Conservation (phyloP, 2,797 vertebrate species). For the Bradypodion pumilum region DNA sequence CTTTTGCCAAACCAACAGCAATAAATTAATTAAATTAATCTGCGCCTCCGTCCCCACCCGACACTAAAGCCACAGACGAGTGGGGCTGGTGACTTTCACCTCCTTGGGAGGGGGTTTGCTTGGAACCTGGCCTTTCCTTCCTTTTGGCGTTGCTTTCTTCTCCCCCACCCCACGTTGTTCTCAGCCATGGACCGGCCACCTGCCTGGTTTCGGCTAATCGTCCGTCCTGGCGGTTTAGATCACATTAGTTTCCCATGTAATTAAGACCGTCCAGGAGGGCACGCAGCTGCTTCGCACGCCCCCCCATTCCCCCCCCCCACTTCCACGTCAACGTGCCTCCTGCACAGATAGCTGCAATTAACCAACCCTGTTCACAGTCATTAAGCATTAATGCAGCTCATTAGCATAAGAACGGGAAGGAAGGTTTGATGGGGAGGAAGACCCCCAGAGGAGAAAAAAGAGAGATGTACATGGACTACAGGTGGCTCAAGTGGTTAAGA, state of each 20-base stretch:
- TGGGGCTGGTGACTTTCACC: slow-evolving; percentile 57
- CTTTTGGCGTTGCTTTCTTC: background rate
- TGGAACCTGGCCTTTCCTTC: slow-evolving; percentile 59
- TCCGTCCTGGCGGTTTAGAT: slow-evolving; percentile 75
- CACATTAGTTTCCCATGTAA: slow-evolving; percentile 77
- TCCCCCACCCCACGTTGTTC: slow-evolving; percentile 59
- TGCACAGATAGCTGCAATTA: slow-evolving; percentile 77
- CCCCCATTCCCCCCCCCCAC: slow-evolving; percentile 72
- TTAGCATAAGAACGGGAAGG: slow-evolving; percentile 77
- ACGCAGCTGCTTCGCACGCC: slow-evolving; percentile 72
- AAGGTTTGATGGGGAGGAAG: slow-evolving; percentile 63
- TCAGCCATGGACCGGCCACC: slow-evolving; percentile 64
- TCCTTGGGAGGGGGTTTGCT: background rate
- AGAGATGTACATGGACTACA: slow-evolving; percentile 57
- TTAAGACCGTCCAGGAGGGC: slow-evolving; percentile 73
- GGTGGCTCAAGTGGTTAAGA: slow-evolving; percentile 46
- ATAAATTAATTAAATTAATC: slow-evolving; percentile 75
- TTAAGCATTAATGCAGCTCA: slow-evolving; percentile 77
- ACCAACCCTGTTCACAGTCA: slow-evolving; percentile 73
- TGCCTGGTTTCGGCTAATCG: slow-evolving; percentile 68
- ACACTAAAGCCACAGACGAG: slow-evolving; percentile 62
- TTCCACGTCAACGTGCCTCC: slow-evolving; percentile 73
- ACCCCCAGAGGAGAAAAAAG: slow-evolving; percentile 65
- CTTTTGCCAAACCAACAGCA: slow-evolving; percentile 68
- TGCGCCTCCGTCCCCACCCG: slow-evolving; percentile 65